Conservation (phyloP, 2,797 vertebrate species). For the Dendrocincla fuliginosa region DNA sequence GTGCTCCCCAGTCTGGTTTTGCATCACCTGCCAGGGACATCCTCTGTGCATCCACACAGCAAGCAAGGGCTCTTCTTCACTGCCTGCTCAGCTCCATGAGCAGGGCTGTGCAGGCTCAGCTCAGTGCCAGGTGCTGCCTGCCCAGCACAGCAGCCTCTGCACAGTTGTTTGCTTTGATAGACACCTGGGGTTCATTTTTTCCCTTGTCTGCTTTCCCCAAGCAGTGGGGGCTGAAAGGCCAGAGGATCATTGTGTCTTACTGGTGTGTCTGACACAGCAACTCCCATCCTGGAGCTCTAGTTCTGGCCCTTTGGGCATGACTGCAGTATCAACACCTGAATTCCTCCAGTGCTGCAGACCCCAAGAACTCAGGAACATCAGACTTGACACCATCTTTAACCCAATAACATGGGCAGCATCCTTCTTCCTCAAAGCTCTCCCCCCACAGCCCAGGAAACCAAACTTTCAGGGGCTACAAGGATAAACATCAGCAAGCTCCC, state of each 20-base stretch:
- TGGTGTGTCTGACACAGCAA: neutral
- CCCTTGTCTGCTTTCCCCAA: neutral
- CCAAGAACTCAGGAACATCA: neutral
- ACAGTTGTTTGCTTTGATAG: neutral
- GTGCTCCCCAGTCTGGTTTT: neutral
- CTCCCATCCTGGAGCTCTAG: neutral
- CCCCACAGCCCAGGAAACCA: neutral
- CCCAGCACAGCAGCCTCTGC: neutral
- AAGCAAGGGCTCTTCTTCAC: neutral
- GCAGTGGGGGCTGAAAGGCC: neutral
- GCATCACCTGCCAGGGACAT: rapidly evolving
- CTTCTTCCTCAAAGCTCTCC: neutral
- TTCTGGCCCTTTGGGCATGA: neutral
- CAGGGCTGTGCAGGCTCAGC: neutral
- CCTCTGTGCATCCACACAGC: rapidly evolving
- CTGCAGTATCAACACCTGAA: neutral
- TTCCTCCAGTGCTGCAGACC: neutral
- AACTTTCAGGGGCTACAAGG: neutral
- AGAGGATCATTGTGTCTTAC: neutral
- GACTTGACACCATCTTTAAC: neutral
- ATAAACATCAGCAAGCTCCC: neutral
- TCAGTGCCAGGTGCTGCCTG: neutral
- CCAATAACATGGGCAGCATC: neutral
- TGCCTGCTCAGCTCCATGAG: rapidly evolving
- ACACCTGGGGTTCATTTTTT: neutral